Evolutionary conservation across 2,113 vertebrate species (phyloP).

Genomic region (Rhagologus leucostigma): DNA sequence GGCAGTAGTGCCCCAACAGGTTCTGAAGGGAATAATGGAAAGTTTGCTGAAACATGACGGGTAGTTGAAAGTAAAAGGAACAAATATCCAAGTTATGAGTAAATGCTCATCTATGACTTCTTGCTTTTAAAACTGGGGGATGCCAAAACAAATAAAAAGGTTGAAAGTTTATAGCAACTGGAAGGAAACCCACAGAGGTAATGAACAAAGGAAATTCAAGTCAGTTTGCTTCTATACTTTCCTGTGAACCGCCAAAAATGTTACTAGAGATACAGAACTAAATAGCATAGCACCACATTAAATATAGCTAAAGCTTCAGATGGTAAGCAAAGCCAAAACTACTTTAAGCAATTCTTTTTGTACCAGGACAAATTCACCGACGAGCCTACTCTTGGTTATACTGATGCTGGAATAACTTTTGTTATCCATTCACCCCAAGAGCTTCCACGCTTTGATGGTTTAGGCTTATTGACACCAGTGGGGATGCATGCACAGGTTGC

Average conservation of each 20-base stretch:
- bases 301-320: background rate
- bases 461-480: slow-evolving; percentile 67
- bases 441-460: slow-evolving; percentile 70
- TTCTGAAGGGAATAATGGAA: background rate
- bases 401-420: slow-evolving; percentile 73
- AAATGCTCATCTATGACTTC: background rate
- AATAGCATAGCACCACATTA: background rate
- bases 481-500: slow-evolving; percentile 65
- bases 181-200: background rate
- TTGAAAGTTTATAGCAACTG: background rate
- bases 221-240: background rate
- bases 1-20: too few relatives aligned
- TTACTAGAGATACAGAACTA: background rate
- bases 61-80: background rate
- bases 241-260: background rate
- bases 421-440: slow-evolving; percentile 71
- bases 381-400: slow-evolving; percentile 65
- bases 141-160: background rate
- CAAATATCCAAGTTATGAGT: background rate
- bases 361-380: slow-evolving; percentile 72
- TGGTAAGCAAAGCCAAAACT: background rate
- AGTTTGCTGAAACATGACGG: background rate
- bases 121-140: background rate
- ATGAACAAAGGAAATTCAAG: background rate
- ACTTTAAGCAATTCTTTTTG: background rate